Evolutionary conservation across 2,888 invertebrate species (phyloP), one percentile per base, ranked within the genome.

Genomic region (Ptilodon capucinus): DNA sequence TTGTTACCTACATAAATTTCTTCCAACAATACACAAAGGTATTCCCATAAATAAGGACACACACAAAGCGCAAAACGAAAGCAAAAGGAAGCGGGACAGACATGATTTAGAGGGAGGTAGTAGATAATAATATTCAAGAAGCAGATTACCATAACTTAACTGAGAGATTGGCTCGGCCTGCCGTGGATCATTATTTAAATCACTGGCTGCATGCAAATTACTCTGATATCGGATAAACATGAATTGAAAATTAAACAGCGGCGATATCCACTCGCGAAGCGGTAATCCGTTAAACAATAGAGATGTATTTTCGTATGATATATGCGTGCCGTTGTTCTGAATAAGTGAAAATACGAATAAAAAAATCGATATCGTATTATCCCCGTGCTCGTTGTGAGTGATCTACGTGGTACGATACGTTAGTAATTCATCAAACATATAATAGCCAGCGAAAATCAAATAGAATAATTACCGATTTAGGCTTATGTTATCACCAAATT

Each of bases 61-160:
- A 66, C 64, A 74, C 64, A 76, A 74, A 71, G 67, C 64, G 62
- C 60, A 64, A 71, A 73, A 71, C 64, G 63, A 64, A 73, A 68
- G 64, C 55, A 60, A 65, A 66, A 54, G 64, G 66, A 63, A 71
- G 56, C 56, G 40, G 46, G 39, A 56, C 67, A 55, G 55, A 60
- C 62, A 70, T 74, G 68, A 74, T 71, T 68, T 69, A 73, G 59
- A 59, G 59, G 54, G 57, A 60, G 57, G 63, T 64, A 56, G 57
- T 59, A 62, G 58, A 71, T 73, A 70, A 77, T 71, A 73, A 72
- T 71, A 74, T 76, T 75, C 72, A 63, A 69, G 68, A 56, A 64
- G 60, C 59, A 64, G 74, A 81, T 81, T 79, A 77, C 56, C 79
- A 78, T 81, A 79, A 78, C 68, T 79, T 76, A 72, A 64, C 63